These are phyloP conservation scores for Saccostrea cuccullata DNA, from an alignment of 1,140 invertebrate genomes.

Conservation along the genomic window DNA sequence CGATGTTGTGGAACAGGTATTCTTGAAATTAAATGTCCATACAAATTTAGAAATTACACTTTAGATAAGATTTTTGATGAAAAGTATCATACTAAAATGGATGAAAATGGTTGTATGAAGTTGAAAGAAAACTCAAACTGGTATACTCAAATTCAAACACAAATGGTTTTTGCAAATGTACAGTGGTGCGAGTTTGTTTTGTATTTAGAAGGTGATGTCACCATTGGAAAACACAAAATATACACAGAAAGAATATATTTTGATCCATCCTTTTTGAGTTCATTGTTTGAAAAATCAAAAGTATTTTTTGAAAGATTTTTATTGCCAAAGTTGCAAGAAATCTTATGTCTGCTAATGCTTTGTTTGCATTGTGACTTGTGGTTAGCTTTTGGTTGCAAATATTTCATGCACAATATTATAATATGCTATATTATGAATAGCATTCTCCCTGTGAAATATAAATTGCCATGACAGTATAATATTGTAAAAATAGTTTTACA, in stretches of 20 bases:
- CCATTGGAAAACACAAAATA: too few species aligned
- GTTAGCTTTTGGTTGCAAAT: not conserved
- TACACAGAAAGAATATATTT: too few species aligned
- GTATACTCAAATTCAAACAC: not conserved
- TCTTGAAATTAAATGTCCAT: not conserved
- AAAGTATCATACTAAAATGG: not conserved
- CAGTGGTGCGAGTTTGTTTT: too few species aligned
- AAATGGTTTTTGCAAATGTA: too few species aligned
- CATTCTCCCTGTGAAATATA: not conserved
- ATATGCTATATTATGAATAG: not conserved
- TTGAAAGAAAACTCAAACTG: not conserved
- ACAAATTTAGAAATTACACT: not conserved
- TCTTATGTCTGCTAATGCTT: too few species aligned
- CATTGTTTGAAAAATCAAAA: not conserved
- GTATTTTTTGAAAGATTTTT: not conserved
- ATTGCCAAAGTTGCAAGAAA: too few species aligned
- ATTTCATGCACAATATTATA: not conserved
- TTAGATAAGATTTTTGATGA: conserved; percentile 3
- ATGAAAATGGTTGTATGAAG: not conserved
- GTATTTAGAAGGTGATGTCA: too few species aligned
- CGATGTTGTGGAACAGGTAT: too few species aligned
- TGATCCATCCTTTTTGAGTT: not conserved
- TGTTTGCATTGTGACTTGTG: not conserved
- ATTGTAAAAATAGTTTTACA: not conserved
- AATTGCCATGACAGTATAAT: not conserved